Percentiles rank a stretch among this genome's conserved stretches.
Evolutionary conservation across 2,888 invertebrate species (phyloP).

Genomic region (Leucoma salicis): DNA sequence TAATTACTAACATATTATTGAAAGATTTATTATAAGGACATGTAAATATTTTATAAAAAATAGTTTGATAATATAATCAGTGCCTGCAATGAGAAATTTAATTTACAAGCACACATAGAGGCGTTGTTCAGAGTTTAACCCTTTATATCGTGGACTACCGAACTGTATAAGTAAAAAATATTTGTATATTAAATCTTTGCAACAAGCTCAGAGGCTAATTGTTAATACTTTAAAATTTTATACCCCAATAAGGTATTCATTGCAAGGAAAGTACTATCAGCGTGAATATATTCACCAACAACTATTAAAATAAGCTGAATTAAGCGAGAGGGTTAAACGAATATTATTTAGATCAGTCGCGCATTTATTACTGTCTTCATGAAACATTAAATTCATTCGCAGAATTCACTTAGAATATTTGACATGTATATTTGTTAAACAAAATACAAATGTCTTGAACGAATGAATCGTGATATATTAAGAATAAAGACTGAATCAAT

Average conservation of each 20-base stretch:
- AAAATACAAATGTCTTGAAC: not conserved
- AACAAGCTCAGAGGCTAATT: no score
- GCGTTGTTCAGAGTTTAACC: slow-evolving; percentile 7
- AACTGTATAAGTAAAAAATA: no score
- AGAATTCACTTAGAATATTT: not conserved
- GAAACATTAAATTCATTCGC: not conserved
- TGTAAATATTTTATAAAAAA: slow-evolving; percentile 49
- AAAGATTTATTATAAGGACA: slow-evolving; percentile 32
- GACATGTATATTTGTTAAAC: not conserved
- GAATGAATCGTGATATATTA: slow-evolving; percentile 9
- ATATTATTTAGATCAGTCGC: not conserved
- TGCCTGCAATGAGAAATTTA: slow-evolving; percentile 42
- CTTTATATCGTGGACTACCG: not conserved
- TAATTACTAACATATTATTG: slow-evolving; percentile 26
- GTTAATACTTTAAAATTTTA: no score
- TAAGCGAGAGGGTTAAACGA: not conserved
- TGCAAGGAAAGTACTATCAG: no score
- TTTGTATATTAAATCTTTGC: no score
- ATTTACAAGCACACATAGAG: slow-evolving; percentile 13
- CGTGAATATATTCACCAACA: no score
- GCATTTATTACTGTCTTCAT: not conserved
- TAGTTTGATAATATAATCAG: slow-evolving; percentile 41
- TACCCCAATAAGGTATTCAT: no score
- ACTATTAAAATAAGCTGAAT: no score
- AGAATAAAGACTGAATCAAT: slow-evolving; percentile 30